phyloP scores from a whole-genome alignment of 1,140 invertebrate genomes.

The Dreissena polymorpha region DNA sequence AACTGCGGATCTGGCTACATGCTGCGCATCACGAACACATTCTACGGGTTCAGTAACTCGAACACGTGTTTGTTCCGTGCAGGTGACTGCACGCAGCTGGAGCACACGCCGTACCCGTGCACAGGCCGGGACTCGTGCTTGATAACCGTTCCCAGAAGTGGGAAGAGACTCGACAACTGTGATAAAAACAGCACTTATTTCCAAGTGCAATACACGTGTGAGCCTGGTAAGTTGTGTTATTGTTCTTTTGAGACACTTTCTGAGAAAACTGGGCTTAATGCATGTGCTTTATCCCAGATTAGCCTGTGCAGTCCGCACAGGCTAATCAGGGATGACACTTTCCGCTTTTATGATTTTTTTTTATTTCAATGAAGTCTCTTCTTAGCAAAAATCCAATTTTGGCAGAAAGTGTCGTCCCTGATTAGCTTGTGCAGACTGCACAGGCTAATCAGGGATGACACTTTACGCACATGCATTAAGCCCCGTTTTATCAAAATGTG shows the following conservation, averaged over 20 bases:
- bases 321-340: too few relatives aligned
- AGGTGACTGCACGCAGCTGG: conserved; percentile 68
- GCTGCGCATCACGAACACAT: conserved; percentile 67
- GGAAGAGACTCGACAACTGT: conserved; percentile 64
- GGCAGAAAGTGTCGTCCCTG: too few relatives aligned
- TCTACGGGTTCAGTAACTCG: conserved; percentile 70
- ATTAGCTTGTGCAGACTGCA: too few relatives aligned
- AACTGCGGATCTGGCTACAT: conserved; percentile 67
- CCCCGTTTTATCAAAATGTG: too few relatives aligned
- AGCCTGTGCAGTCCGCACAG: too few relatives aligned
- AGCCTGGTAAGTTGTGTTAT: conserved; percentile 64
- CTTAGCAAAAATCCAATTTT: too few relatives aligned
- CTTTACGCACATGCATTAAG: too few relatives aligned
- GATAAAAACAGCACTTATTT: conserved; percentile 71
- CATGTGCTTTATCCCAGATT: too few relatives aligned
- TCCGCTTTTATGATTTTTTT: too few relatives aligned
- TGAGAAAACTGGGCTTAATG: too few relatives aligned
- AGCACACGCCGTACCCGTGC: conserved; percentile 69
- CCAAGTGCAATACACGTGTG: conserved; percentile 75
- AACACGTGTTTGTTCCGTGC: conserved; percentile 60
- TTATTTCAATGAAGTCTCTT: too few relatives aligned
- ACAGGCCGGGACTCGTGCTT: conserved; percentile 66
- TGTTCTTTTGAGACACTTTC: not conserved
- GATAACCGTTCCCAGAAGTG: conserved; percentile 71
- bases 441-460: too few relatives aligned